A percentile compares a stretch with the other conserved stretches of the same genome.
These are phyloP conservation scores for Perithous albicinctus DNA, from an alignment of 2,888 invertebrate genomes.

Conservation along the genomic window DNA sequence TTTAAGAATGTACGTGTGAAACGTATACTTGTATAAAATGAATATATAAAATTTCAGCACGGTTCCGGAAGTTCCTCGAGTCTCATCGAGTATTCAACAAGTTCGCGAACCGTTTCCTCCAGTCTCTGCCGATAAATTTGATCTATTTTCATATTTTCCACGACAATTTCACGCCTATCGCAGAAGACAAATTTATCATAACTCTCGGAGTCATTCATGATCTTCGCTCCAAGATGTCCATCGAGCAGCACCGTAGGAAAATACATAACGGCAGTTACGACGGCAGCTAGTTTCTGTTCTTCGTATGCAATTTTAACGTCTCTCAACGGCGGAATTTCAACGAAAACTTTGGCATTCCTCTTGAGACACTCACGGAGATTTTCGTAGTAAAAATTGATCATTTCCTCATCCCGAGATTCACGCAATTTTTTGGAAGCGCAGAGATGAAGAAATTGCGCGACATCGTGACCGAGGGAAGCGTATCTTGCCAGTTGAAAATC, in stretches of 20 bases:
- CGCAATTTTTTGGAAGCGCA: slow-evolving; percentile 86
- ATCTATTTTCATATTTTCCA: slow-evolving; percentile 74
- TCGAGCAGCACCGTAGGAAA: slow-evolving; percentile 78
- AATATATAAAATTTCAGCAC: too few species aligned
- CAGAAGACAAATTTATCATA: slow-evolving; percentile 71
- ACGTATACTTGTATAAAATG: too few species aligned
- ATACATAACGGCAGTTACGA: slow-evolving; percentile 76
- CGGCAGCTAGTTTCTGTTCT: slow-evolving; percentile 78
- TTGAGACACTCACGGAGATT: slow-evolving; percentile 69
- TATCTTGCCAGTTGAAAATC: slow-evolving; percentile 90
- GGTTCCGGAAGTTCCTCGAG: slow-evolving; percentile 73
- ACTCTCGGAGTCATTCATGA: slow-evolving; percentile 72
- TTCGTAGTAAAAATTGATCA: slow-evolving; percentile 87
- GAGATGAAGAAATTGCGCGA: slow-evolving; percentile 86
- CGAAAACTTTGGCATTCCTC: slow-evolving; percentile 39
- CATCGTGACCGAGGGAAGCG: slow-evolving; percentile 89
- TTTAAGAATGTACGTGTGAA: too few species aligned
- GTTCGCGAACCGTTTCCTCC: slow-evolving; percentile 74
- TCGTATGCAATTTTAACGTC: slow-evolving; percentile 77
- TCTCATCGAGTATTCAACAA: slow-evolving; percentile 73
- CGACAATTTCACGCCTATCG: slow-evolving; percentile 72
- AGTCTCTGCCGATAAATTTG: slow-evolving; percentile 73
- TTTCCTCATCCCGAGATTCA: slow-evolving; percentile 85
- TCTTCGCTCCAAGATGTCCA: slow-evolving; percentile 68
- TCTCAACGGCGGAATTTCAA: slow-evolving; percentile 72